Percentiles rank a stretch among this genome's conserved stretches.
These are phyloP conservation scores for Diphyllodes magnificus DNA, from an alignment of 2,113 vertebrate genomes.

Conservation along the genomic window DNA sequence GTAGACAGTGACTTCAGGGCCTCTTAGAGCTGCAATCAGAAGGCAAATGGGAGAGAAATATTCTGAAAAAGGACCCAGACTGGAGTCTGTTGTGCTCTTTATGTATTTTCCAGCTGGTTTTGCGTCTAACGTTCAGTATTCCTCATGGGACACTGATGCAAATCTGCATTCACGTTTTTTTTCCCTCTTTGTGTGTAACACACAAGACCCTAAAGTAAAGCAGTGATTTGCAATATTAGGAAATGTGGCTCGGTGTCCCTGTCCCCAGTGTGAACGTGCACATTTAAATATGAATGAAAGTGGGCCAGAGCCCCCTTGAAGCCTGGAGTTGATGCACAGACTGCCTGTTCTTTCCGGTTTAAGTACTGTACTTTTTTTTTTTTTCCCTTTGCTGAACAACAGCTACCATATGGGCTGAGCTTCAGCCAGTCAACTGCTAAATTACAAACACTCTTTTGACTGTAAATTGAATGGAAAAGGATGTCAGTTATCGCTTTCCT, in stretches of 20 bases:
- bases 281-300: conserved; percentile 52
- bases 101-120: conserved; percentile 46
- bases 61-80: background rate
- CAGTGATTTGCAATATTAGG: conserved; percentile 4
- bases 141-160: conserved; percentile 20
- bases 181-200: background rate
- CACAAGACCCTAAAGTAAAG: background rate
- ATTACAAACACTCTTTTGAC: conserved; percentile 65
- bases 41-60: background rate
- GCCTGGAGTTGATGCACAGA: conserved; percentile 14
- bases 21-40: background rate
- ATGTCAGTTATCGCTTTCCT: conserved; percentile 65
- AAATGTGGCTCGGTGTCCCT: background rate
- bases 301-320: conserved; percentile 29
- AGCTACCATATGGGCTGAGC: conserved; percentile 68
- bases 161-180: background rate
- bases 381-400: conserved; percentile 6
- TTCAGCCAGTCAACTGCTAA: conserved; percentile 63
- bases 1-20: background rate
- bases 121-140: conserved; percentile 22
- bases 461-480: conserved; percentile 66
- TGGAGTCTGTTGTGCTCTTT: background rate
- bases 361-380: conserved; percentile 28
- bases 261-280: background rate
- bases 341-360: conserved; percentile 36